These are phyloP conservation scores for Hemicrepidius hirtus DNA, from an alignment of 2,888 invertebrate genomes.

Conservation along the genomic window DNA sequence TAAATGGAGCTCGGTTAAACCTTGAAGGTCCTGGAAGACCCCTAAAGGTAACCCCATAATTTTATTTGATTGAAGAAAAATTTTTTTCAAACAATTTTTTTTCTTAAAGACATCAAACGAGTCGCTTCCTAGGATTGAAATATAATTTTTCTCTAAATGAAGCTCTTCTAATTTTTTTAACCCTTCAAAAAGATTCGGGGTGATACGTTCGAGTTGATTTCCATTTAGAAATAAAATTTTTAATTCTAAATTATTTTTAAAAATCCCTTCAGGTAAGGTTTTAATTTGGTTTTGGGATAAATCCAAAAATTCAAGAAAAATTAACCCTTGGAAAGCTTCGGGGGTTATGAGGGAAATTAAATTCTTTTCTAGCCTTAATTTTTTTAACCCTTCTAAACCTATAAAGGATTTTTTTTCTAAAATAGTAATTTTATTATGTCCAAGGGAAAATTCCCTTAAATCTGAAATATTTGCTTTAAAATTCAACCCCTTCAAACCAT, in stretches of 20 bases:
- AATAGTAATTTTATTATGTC: not conserved
- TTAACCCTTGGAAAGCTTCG: not conserved
- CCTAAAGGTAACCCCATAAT: not conserved
- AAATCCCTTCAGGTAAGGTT: not conserved
- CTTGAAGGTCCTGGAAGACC: not conserved
- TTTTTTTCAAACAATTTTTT: not conserved
- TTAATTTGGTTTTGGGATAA: not conserved
- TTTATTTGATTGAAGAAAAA: not conserved
- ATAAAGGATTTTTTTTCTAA: not conserved
- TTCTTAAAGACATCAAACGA: not conserved
- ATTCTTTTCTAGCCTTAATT: not conserved
- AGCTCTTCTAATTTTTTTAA: not conserved
- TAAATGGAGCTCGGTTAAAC: not conserved
- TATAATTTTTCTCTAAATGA: not conserved
- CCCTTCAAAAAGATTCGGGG: constrained; percentile 1
- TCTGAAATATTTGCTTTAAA: not conserved
- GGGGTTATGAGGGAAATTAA: not conserved
- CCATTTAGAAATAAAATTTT: not conserved
- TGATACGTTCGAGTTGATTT: not conserved
- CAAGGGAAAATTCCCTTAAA: not conserved
- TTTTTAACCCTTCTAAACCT: not conserved
- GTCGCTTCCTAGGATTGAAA: not conserved
- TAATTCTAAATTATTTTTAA: not conserved
- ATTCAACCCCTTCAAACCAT: not conserved
- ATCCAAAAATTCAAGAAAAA: not conserved